phyloP scores from a whole-genome alignment of 2,113 vertebrate species.

The Cryptoleucopteryx plumbea region DNA sequence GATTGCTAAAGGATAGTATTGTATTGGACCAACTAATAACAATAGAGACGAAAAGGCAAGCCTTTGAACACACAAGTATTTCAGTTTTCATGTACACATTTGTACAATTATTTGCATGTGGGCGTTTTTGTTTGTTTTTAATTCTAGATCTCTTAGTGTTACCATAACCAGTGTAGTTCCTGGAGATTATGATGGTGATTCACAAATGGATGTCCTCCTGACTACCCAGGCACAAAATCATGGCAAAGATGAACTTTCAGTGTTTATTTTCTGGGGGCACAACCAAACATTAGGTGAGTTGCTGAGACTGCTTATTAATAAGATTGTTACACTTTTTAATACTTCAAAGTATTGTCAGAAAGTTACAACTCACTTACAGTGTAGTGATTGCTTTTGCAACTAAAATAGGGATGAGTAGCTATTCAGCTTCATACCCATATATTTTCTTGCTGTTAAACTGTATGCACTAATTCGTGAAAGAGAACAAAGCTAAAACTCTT shows the following conservation, averaged over 20 bases:
- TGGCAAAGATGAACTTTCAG: constrained; percentile 41
- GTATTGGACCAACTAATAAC: not conserved
- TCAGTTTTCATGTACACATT: not conserved
- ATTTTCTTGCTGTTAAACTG: not conserved
- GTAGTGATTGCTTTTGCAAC: not conserved
- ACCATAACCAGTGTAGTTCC: constrained; percentile 91
- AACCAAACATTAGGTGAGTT: constrained; percentile 90
- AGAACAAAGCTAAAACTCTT: not conserved
- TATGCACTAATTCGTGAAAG: not conserved
- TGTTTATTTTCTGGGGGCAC: constrained; percentile 91
- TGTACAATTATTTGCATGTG: not conserved
- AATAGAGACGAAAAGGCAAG: not conserved
- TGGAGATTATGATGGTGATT: constrained; percentile 97
- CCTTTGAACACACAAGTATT: not conserved
- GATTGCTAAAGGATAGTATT: not conserved
- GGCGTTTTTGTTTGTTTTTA: not conserved
- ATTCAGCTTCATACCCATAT: not conserved
- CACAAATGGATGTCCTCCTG: constrained; percentile 96
- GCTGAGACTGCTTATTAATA: not conserved
- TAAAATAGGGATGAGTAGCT: not conserved
- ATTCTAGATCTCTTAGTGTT: constrained; percentile 61
- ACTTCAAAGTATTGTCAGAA: not conserved
- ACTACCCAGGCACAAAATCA: constrained; percentile 67
- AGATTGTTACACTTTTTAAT: not conserved
- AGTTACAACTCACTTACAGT: not conserved